Evolutionary conservation across 2,113 vertebrate species (phyloP).

Genomic region (Phocoena sinus): DNA sequence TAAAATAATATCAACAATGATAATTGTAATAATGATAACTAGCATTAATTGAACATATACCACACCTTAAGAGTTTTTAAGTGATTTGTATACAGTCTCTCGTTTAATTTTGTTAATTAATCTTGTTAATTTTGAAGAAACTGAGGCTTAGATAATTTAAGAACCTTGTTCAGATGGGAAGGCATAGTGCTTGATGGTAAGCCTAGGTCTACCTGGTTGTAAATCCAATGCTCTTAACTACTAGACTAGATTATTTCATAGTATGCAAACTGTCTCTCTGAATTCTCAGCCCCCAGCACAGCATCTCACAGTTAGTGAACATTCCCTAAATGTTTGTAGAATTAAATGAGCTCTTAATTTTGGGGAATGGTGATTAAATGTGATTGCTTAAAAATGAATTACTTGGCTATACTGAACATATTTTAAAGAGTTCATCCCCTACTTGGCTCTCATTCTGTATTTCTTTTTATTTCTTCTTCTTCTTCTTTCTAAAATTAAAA

Average conservation of each 20-base stretch:
- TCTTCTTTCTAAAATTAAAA: background rate
- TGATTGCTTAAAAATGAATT: constrained; percentile 8
- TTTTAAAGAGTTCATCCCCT: background rate
- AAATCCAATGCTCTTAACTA: background rate
- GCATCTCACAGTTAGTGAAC: background rate
- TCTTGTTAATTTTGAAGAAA: background rate
- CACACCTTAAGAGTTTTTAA: background rate
- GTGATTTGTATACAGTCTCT: background rate
- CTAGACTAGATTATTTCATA: background rate
- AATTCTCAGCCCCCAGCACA: background rate
- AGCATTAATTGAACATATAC: background rate
- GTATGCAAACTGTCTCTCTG: background rate
- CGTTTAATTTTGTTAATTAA: background rate
- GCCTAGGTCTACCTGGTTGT: background rate
- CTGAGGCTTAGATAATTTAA: background rate
- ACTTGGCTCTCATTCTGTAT: background rate
- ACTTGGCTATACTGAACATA: background rate
- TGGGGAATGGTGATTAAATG: background rate
- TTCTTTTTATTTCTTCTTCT: background rate
- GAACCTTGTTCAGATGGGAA: background rate
- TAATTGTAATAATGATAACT: background rate
- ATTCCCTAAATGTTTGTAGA: background rate
- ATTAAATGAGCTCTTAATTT: background rate
- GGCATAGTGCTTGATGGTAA: background rate
- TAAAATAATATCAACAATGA: background rate